Base-by-base conservation (phyloP, 2,888 invertebrate species). In the Nomada ferruginata region DNA sequence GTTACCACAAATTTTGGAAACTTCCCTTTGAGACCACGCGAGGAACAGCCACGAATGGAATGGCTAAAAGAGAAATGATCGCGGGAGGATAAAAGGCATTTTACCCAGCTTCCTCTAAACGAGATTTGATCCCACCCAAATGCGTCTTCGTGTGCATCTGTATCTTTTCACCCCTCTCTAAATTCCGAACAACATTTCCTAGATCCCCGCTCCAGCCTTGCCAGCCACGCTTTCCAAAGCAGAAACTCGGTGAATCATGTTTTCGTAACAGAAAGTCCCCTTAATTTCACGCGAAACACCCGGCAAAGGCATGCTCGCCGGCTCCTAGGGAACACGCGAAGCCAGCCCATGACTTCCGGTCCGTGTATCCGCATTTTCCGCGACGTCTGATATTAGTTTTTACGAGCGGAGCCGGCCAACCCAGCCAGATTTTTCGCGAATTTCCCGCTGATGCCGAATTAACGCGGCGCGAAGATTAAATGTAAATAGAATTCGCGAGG, bases 401-500 rank as follows among this genome's bases (percentile, higher is more conserved):
- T 85, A 87, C 85, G 85, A 65, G 78, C 71, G 65, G 66, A 15
- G 73, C 36, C 72, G 53, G 50, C 65, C 70, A 76, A 82, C 69
- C 79, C 68, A 72, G 26, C 71, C 73, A 75, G 84, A 76, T 87
- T 87, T 80, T 81, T 81, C 76, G 73, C 70, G 66, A 82, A 84
- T 85, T 87, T 82, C 71, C 65, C 77, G n/a, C 60, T 75, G 80
- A 75, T 77, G 85, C 81, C 66, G 88, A 81, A 84, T 87, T 86
- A 88, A 81, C 84, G 84, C 68, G 65, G 76, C 61, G 71, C 71
- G 79, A 76, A 85, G 85, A 86, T 86, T 85, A 87, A 86, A 87
- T 87, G 83, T 85, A 86, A 87, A 86, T 87, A 86, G 80, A 83
- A 86, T 86, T 87, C 85, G 74, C 70, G 59, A 11, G 11, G 65